A percentile compares a stretch with the other conserved stretches of the same genome.
Conservation (phyloP, 1,140 invertebrate genomes). For the Mactra quadrangularis region DNA sequence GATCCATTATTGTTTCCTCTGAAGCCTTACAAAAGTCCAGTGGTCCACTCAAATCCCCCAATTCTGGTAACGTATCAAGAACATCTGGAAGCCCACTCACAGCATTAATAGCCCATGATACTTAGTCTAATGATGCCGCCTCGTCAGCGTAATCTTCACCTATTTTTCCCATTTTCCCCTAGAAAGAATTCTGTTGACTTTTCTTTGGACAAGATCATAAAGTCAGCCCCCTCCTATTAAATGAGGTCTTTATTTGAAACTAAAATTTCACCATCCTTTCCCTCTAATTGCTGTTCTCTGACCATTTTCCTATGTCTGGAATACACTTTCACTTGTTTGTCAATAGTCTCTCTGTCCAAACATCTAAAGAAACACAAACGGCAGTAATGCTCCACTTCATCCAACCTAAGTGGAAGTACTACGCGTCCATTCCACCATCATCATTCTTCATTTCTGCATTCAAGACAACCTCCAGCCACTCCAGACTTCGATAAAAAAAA, state of each 20-base stretch:
- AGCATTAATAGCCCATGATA: neutral
- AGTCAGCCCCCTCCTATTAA: neutral
- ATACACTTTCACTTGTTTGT: neutral
- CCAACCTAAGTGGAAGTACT: neutral
- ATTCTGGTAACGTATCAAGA: no score
- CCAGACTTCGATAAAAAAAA: no score
- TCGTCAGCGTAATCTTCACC: neutral
- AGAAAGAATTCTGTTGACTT: neutral
- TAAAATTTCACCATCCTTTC: neutral
- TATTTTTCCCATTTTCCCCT: no score
- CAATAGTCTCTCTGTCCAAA: neutral
- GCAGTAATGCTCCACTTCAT: neutral
- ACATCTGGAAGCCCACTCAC: no score
- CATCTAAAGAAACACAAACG: conserved; percentile 6
- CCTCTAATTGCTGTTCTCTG: neutral
- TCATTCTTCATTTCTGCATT: no score
- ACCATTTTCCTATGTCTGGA: neutral
- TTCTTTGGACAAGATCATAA: neutral
- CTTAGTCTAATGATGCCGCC: neutral
- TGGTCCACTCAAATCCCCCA: no score
- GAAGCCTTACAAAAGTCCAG: no score
- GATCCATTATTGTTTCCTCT: neutral
- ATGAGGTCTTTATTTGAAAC: neutral
- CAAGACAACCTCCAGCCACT: no score
- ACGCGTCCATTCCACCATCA: no score